These are phyloP conservation scores for Perodicticus potto DNA, from an alignment of 2,797 vertebrate species.

Conservation along the genomic window DNA sequence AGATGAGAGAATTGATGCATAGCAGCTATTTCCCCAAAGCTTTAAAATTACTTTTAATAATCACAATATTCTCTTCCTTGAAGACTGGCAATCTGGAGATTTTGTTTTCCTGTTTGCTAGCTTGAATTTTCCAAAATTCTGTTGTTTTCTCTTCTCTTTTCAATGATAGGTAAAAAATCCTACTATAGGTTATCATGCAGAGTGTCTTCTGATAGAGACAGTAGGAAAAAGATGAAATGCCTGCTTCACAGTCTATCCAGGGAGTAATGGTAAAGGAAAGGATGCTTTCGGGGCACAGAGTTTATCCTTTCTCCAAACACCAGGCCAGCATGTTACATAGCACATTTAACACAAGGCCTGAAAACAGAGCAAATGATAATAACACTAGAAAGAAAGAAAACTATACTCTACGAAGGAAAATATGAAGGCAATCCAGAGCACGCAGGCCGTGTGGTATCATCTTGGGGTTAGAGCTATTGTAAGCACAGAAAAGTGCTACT, in stretches of 20 bases:
- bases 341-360: not conserved
- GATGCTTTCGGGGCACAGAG: not conserved
- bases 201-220: not conserved
- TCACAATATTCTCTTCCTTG: not conserved
- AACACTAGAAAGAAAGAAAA: not conserved
- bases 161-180: not conserved
- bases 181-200: not conserved
- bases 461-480: not conserved
- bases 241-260: not conserved
- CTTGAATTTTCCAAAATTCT: conserved; percentile 42
- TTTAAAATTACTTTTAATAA: conserved; percentile 68
- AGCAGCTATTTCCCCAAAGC: conserved; percentile 37
- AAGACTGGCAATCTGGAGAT: not conserved
- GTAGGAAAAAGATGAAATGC: not conserved
- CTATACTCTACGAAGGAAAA: not conserved
- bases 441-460: not conserved
- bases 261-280: not conserved
- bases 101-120: not conserved
- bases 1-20: conserved; percentile 40
- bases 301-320: not conserved
- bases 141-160: not conserved
- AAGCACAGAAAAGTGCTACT: not conserved
- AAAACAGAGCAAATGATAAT: not conserved
- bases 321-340: not conserved
- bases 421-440: not conserved